These are phyloP conservation scores for Merodon equestris DNA, from an alignment of 2,888 invertebrate species.

Conservation along the genomic window DNA sequence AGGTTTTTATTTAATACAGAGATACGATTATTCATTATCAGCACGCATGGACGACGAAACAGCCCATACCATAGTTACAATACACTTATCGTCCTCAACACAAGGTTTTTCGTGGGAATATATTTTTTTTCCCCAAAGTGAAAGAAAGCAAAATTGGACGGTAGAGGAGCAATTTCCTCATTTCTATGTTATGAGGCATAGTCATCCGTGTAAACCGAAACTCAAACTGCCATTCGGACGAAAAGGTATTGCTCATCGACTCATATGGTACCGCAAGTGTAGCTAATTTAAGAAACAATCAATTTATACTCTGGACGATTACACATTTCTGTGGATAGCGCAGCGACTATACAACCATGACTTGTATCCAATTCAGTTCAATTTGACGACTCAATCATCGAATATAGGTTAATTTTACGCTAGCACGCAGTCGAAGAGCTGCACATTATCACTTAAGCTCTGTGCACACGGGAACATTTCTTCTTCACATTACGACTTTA, in stretches of 20 bases:
- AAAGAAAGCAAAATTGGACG: background rate
- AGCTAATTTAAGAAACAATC: conserved; percentile 43
- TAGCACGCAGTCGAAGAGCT: background rate
- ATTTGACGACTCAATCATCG: conserved; percentile 57
- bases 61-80: conserved; percentile 13
- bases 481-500: conserved; percentile 34
- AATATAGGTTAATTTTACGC: conserved; percentile 52
- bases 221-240: conserved; percentile 3
- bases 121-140: too few relatives aligned
- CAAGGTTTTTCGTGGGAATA: conserved; percentile 31
- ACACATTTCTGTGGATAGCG: background rate
- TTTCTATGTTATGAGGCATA: conserved; percentile 23
- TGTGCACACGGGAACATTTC: background rate
- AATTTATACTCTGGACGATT: conserved; percentile 19
- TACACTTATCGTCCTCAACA: conserved; percentile 4
- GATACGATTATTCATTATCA: conserved; percentile 38
- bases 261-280: conserved; percentile 14
- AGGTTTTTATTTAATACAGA: conserved; percentile 44
- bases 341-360: conserved; percentile 34
- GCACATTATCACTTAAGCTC: too few relatives aligned
- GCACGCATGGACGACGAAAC: conserved; percentile 11
- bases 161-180: too few relatives aligned
- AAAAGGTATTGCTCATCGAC: conserved; percentile 12
- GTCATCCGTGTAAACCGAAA: conserved; percentile 22
- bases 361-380: conserved; percentile 46